Percentiles rank a stretch among this genome's conserved stretches.
Evolutionary conservation across 2,113 vertebrate genomes (phyloP).

Genomic region (Aegotheles bennettii): DNA sequence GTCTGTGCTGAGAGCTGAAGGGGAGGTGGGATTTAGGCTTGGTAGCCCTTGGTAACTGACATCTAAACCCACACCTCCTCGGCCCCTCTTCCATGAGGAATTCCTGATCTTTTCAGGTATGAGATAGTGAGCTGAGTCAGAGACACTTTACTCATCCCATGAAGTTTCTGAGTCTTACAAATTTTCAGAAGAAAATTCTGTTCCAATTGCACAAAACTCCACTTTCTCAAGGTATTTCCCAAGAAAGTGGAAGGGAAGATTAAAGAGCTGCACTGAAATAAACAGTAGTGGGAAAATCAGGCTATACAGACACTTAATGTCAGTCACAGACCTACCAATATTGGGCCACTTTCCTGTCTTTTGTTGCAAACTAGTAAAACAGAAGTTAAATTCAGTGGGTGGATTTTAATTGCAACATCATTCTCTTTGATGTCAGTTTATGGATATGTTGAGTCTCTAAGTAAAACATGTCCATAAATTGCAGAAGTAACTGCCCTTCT

Average conservation of each 20-base stretch:
- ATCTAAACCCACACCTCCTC: neutral
- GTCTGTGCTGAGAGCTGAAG: neutral
- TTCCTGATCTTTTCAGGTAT: neutral
- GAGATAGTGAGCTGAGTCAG: neutral
- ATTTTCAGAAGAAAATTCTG: neutral
- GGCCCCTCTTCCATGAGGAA: neutral
- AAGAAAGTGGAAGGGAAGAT: neutral
- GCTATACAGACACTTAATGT: neutral
- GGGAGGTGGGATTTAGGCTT: neutral
- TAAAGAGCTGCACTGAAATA: neutral
- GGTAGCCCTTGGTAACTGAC: neutral
- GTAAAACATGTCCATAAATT: neutral
- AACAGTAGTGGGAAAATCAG: neutral
- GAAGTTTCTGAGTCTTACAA: neutral
- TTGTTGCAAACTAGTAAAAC: neutral
- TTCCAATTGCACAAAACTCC: neutral
- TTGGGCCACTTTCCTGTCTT: slow-evolving; percentile 22
- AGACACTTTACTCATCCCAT: neutral
- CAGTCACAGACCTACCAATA: neutral
- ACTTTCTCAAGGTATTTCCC: neutral
- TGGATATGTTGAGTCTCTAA: neutral
- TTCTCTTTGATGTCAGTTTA: neutral
- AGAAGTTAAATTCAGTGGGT: neutral
- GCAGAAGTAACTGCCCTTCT: neutral
- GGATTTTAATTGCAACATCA: slow-evolving; percentile 2